phyloP scores from a whole-genome alignment of 2,113 vertebrate species.

The Brachirus orientalis region DNA sequence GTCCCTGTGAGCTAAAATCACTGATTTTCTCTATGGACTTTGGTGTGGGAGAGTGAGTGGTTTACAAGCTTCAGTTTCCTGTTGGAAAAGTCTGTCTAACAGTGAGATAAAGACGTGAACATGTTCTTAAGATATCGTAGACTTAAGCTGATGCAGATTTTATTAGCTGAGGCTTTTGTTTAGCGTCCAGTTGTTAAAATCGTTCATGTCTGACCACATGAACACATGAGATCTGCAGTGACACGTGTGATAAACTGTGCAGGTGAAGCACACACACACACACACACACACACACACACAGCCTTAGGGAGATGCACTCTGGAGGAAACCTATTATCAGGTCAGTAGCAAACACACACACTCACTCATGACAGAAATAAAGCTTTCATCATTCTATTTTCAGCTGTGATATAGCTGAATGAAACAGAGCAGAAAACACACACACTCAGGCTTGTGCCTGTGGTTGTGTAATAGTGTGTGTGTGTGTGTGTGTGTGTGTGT shows the following conservation, averaged over 20 bases:
- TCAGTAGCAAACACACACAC: constrained; percentile 29
- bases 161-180: no score
- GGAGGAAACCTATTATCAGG: constrained; percentile 56
- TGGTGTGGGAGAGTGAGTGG: no score
- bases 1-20: no score
- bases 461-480: not conserved
- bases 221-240: not conserved
- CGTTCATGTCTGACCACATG: no score
- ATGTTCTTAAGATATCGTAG: no score
- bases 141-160: no score
- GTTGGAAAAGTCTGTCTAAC: no score
- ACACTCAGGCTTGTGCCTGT: not conserved
- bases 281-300: not conserved
- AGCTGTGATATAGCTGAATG: constrained; percentile 41
- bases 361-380: constrained; percentile 14
- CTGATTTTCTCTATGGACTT: no score
- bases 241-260: not conserved
- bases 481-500: constrained; percentile 11
- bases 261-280: not conserved
- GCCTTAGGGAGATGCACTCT: constrained; percentile 41
- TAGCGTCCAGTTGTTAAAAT: no score
- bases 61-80: no score
- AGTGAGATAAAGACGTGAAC: no score
- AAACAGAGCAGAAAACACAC: constrained; percentile 43
- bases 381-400: constrained; percentile 53